Evolutionary conservation across 1,140 invertebrate species (phyloP).

Genomic region (Vanessa tameamea): DNA sequence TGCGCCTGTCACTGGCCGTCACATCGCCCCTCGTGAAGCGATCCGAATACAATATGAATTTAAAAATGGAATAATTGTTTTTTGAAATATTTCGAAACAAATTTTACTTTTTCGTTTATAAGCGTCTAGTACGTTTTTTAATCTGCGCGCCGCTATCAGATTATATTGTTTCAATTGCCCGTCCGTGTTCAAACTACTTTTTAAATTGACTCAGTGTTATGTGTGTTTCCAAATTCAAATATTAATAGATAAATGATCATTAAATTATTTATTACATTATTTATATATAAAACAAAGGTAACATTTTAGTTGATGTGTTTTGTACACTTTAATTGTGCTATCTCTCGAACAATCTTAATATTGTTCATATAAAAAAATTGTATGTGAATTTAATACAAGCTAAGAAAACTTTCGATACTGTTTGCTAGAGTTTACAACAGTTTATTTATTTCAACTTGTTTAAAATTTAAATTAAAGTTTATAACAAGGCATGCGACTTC

Average conservation of each 20-base stretch:
- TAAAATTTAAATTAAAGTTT: slow-evolving; percentile 57
- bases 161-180: slow-evolving; percentile 27
- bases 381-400: slow-evolving; percentile 14
- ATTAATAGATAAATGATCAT: background rate
- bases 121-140: slow-evolving; percentile 26
- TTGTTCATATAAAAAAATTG: background rate
- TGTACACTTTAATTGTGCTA: no score
- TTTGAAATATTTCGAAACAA: slow-evolving; percentile 34
- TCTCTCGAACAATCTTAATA: background rate
- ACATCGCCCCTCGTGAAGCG: slow-evolving; percentile 38
- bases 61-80: slow-evolving; percentile 52
- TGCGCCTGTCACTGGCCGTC: slow-evolving; percentile 58
- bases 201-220: slow-evolving; percentile 12
- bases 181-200: slow-evolving; percentile 23
- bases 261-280: background rate
- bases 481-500: slow-evolving; percentile 60
- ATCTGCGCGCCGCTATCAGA: slow-evolving; percentile 26
- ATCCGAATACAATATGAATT: slow-evolving; percentile 50
- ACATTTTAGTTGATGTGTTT: no score
- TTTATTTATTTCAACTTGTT: slow-evolving; percentile 52
- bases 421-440: slow-evolving; percentile 27
- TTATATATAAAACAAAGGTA: background rate
- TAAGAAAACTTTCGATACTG: slow-evolving; percentile 23
- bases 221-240: background rate
- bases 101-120: slow-evolving; percentile 19